Evolutionary conservation across 1,140 invertebrate genomes (phyloP), one percentile per base, ranked within the genome.

Genomic region (Macrostomum lignano): DNA sequence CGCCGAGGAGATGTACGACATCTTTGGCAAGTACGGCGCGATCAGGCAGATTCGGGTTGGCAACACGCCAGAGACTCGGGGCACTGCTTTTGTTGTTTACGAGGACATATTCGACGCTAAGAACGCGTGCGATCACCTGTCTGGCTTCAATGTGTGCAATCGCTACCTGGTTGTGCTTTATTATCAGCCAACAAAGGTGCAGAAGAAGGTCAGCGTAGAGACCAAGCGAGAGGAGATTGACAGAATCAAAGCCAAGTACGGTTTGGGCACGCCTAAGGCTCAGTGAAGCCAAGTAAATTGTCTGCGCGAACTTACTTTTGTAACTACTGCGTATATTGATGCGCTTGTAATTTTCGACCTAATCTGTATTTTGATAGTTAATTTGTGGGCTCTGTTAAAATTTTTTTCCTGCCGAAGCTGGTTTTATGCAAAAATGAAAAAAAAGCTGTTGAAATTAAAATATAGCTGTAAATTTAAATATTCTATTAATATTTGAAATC

Each of bases 1-100:
- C 33, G 77, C 77, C n/a, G 91, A 98, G 63, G 88, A 98, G 69
- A 96, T 98, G 88, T 98, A 98, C 52, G 88, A 98, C 62, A 98
- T 98, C 41, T 98, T 98, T 67, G 88, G 91, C 21, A 96, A 96
- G 66, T 98, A 93, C 64, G 88, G 88, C 48, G 86, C 88, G 10
- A 93, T 98, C 36, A 58, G 88, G 42, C 91, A 98, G 63, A 94
- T 98, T 35, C 62, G 88, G 64, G 75, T 93, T 20, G 88, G 88
- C 2, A 94, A 91, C 44, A 94, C 86, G 17, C 72, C 81, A 15
- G 86, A 94, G 61, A 91, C 84, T 0, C 70, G 78, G 61, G 88
- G 88, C 25, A 94, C 86, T 33, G 88, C 88, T 13, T 96, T 94
- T 68, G 82, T 98, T 30, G 81, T 94, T 1, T 98, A 93, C 60